Base-by-base conservation (phyloP, 2,888 invertebrate genomes). In the Strigamia crassipes region DNA sequence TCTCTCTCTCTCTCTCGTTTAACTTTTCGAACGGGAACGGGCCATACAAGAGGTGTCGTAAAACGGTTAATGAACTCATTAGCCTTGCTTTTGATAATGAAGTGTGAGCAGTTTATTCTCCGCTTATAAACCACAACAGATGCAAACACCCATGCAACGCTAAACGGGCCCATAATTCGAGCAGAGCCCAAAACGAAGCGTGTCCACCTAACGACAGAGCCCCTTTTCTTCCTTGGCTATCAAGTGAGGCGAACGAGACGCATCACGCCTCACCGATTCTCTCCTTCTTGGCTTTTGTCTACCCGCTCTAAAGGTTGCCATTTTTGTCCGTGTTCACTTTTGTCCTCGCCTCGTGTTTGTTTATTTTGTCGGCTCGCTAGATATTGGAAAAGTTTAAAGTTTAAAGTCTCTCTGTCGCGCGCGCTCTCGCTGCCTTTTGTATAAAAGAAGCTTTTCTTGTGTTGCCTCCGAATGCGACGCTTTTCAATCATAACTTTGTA, bases 61-160 rank as follows among this genome's bases (percentile, higher is more conserved):
- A 46, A 46, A 46, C 42, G 42, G 42, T 46, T 46, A 46, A 46
- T 46, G 42, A 46, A 46, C 42, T 46, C 42, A 46, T 46, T 46
- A 46, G 42, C 42, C 42, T 15, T 46, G 42, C 42, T 46, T 46
- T 46, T 46, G 5, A 46, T 46, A 46, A 46, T 46, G 42, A 46
- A 46, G 42, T 46, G 42, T 15, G 42, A 46, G 42, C 42, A 46
- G 42, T 46, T 46, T 46, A 46, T 46, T 56, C 21, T 18, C 56
- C 56, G 18, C 56, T 56, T 56, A 18, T 56, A 56, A 56, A 56
- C 31, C 31, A 27, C 73, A 27, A 23, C 73, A 31, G 23, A 73
- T 73, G 73, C 73, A 73, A 23, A 73, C 31, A 73, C 31, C 23
- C 73, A 73, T 73, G 73, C 73, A 27, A 73, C 31, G 8, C 73